Evolutionary conservation across 2,113 vertebrate genomes (phyloP), one percentile per base, ranked within the genome.

Genomic region (Myiagra hebetior): DNA sequence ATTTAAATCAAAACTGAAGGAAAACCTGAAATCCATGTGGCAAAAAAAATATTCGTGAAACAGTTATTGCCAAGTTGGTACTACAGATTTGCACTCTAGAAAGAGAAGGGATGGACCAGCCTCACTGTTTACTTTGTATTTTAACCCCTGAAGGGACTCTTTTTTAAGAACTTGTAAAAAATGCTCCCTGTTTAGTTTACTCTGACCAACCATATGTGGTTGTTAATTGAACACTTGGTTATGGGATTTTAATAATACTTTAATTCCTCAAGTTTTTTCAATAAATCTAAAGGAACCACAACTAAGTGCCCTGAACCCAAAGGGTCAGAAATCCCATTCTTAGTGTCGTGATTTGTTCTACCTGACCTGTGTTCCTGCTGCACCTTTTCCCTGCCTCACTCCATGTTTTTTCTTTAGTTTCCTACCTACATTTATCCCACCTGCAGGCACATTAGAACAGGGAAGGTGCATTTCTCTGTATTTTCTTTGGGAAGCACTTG

Each of bases 1-100:
- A 75, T 92, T 94, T 96, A 95, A 97, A 95, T 93, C 55, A 87
- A 89, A 91, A 62, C 75, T 69, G 89, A 96, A 96, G 73, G 92
- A 95, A 96, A 97, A 92, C 59, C 41, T 94, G 74, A 94, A 95
- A 96, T 95, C 74, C 84, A 67, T 28, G 65, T 79, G 92, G 88
- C 85, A 94, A 73, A 92, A 89, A 77, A 95, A 93, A 95, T 88
- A 95, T 11, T 88, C 78, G 60, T 63, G 77, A 70, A 95, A 78
- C 44, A 44, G 53, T 37, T 65, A 74, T 4, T 95, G 95, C 90
- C 64, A 93, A 73, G 44, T 50, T 75, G 68, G 86, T 84, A 6
- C 53, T 84, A 49, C 24, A 37, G 59, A 35, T 81, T 41, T 85
- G 59, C 64, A 63, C 24, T 85, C 64, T 57, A 52, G 79, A 85